A percentile compares a stretch with the other conserved stretches of the same genome.
These are phyloP conservation scores for Ceriagrion tenellum DNA, from an alignment of 2,888 invertebrate species.

Conservation along the genomic window DNA sequence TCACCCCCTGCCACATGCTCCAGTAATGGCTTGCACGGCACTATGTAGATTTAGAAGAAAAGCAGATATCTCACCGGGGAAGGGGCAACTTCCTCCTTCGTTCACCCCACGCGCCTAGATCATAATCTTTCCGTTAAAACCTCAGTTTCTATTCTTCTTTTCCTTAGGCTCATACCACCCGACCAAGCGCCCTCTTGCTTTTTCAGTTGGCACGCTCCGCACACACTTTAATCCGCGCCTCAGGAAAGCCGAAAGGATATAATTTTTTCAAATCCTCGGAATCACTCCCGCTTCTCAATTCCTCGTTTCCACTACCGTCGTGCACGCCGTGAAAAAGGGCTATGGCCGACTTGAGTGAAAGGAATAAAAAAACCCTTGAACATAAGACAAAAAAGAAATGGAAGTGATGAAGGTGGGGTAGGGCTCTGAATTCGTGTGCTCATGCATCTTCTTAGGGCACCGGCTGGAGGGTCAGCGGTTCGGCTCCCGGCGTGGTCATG, in stretches of 20 bases:
- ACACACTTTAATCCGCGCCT: background rate
- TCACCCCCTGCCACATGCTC: too few relatives aligned
- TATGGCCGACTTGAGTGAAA: background rate
- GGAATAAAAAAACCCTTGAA: background rate
- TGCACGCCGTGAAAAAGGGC: background rate
- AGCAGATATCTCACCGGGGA: too few relatives aligned
- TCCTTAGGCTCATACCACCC: background rate
- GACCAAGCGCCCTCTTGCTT: background rate
- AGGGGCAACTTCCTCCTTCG: too few relatives aligned
- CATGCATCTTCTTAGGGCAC: background rate
- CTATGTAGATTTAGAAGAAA: too few relatives aligned
- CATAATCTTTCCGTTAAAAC: background rate
- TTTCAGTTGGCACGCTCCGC: background rate
- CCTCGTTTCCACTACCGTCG: background rate
- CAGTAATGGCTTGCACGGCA: too few relatives aligned
- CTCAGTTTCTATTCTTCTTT: background rate
- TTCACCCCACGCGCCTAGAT: background rate
- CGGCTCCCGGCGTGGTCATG: background rate
- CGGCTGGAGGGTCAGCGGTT: background rate
- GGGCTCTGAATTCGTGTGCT: background rate
- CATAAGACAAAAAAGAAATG: background rate
- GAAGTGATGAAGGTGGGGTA: background rate
- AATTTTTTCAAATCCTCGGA: background rate
- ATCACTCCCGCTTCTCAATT: background rate
- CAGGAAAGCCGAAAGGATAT: background rate